Conservation (phyloP, 1,140 invertebrate species). For the Pemphigus obesinymphae region DNA sequence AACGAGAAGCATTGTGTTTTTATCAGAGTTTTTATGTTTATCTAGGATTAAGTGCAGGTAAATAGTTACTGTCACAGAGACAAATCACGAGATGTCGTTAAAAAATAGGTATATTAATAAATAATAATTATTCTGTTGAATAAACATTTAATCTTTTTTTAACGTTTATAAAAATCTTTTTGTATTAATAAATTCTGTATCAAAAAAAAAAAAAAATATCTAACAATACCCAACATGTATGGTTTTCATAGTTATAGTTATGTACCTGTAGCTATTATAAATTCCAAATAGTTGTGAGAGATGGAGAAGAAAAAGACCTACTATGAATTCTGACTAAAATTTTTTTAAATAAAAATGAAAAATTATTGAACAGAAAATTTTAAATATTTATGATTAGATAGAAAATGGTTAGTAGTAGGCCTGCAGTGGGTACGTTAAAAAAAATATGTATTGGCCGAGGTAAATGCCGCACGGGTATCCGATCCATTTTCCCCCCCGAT, state of each 20-base stretch:
- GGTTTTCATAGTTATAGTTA: too few relatives aligned
- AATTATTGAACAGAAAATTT: not conserved
- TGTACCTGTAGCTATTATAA: too few relatives aligned
- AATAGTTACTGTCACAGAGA: not conserved
- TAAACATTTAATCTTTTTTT: not conserved
- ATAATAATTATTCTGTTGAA: not conserved
- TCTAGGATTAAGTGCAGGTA: not conserved
- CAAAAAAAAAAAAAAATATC: not conserved
- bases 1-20: not conserved
- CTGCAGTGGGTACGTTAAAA: too few relatives aligned
- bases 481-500: not conserved
- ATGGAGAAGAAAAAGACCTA: too few relatives aligned
- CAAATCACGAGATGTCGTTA: not conserved
- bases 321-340: too few relatives aligned
- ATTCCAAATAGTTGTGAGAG: too few relatives aligned
- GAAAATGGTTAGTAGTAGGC: constrained; percentile 20
- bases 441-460: too few relatives aligned
- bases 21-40: too few relatives aligned
- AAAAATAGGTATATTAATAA: not conserved
- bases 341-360: not conserved
- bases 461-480: not conserved
- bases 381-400: not conserved
- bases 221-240: not conserved
- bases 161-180: not conserved
- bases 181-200: not conserved